Evolutionary conservation across 2,113 vertebrate species (phyloP).

Genomic region (Mandrillus leucophaeus): DNA sequence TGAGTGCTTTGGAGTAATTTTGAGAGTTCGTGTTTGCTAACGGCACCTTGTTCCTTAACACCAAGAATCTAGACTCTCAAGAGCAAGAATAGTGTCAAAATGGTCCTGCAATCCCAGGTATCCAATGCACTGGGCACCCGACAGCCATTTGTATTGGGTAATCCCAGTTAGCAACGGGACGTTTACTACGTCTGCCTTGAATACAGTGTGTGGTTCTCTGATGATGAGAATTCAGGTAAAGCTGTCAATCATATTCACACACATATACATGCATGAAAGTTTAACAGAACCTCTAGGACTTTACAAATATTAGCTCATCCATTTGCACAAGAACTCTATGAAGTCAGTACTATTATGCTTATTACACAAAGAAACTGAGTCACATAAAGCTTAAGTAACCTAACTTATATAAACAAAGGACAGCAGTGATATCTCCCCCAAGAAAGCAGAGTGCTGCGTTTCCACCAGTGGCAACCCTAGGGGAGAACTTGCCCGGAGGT

Average conservation of each 20-base stretch:
- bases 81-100: background rate
- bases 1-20: accelerated
- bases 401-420: background rate
- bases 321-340: accelerated
- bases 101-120: too few species aligned
- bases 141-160: background rate
- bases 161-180: background rate
- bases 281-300: background rate
- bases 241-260: accelerated
- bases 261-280: too few species aligned
- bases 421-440: background rate
- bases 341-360: background rate
- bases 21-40: background rate
- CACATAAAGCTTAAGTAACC: accelerated
- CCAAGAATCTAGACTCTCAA: background rate
- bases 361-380: background rate
- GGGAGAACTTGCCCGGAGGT: too few species aligned
- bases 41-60: background rate
- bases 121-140: too few species aligned
- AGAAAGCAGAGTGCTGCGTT: too few species aligned
- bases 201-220: background rate
- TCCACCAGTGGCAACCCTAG: accelerated
- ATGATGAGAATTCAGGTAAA: too few species aligned
- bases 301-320: too few species aligned
- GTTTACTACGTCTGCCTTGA: accelerated